phyloP scores from a whole-genome alignment of 92 coral and sea anemone genomes.

The Zoanthus sociatus region DNA sequence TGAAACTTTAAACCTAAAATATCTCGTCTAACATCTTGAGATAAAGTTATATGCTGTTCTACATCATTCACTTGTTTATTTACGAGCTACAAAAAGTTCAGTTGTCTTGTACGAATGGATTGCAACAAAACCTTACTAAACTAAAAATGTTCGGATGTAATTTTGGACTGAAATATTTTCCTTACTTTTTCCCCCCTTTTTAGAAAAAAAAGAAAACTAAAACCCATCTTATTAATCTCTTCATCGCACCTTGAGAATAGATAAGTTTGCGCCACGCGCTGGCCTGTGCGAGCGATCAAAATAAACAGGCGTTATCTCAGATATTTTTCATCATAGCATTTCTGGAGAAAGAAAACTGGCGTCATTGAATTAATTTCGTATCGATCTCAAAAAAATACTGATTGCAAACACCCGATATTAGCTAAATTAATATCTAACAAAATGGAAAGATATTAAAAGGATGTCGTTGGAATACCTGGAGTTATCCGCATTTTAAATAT shows the following conservation, averaged over 20 bases:
- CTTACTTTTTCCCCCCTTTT: neutral
- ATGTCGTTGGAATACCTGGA: neutral
- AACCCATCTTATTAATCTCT: conserved; percentile 4
- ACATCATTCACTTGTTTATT: conserved; percentile 20
- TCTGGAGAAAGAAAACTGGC: conserved; percentile 43
- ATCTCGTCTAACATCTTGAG: conserved; percentile 78
- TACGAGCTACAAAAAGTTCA: neutral
- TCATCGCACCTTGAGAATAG: conserved; percentile 41
- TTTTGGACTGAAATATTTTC: neutral
- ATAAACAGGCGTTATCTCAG: conserved; percentile 37
- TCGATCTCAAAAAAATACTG: conserved; percentile 27
- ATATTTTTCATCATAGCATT: conserved; percentile 33
- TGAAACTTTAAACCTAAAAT: conserved; percentile 86
- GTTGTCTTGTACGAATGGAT: neutral
- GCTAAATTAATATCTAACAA: conserved; percentile 42
- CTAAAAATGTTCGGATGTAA: neutral
- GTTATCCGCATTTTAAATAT: neutral
- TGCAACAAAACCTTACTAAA: neutral
- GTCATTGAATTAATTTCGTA: conserved; percentile 46
- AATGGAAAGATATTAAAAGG: neutral
- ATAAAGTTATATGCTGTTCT: conserved; percentile 61
- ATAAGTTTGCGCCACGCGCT: conserved; percentile 31
- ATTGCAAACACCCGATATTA: conserved; percentile 38
- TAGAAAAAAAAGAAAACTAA: conserved; percentile 25
- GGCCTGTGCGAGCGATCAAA: conserved; percentile 2